Percentiles rank a stretch among this genome's conserved stretches.
phyloP scores from a whole-genome alignment of 2,797 vertebrate species.

The Steatocranus sp. region DNA sequence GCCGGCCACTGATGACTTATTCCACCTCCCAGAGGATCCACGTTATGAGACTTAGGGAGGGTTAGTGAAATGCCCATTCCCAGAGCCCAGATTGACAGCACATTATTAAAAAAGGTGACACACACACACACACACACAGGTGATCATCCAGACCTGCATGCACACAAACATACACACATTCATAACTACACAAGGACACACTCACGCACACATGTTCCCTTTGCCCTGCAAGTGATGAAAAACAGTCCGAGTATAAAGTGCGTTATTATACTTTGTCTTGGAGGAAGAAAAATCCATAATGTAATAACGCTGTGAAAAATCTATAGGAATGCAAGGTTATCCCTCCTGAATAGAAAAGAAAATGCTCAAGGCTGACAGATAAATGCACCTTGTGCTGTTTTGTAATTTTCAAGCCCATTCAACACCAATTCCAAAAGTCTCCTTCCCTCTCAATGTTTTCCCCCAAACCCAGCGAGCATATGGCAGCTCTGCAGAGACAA shows the following conservation, averaged over 20 bases:
- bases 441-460: neutral
- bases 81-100: conserved; percentile 68
- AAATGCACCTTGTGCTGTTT: conserved; percentile 36
- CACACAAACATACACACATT: conserved; percentile 4
- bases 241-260: conserved; percentile 60
- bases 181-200: conserved; percentile 14
- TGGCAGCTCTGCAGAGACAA: conserved; percentile 62
- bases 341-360: conserved; percentile 46
- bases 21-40: conserved; percentile 53
- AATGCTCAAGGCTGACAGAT: conserved; percentile 43
- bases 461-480: conserved; percentile 53
- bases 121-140: conserved; percentile 9
- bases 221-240: conserved; percentile 60
- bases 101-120: conserved; percentile 72
- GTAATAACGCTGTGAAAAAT: conserved; percentile 69
- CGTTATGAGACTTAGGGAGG: conserved; percentile 66
- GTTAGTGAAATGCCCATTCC: conserved; percentile 59
- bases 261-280: conserved; percentile 69
- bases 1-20: conserved; percentile 51
- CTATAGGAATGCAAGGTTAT: conserved; percentile 50
- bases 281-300: conserved; percentile 69
- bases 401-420: conserved; percentile 47
- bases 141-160: conserved; percentile 13
- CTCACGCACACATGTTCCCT: conserved; percentile 13
- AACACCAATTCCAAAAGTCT: conserved; percentile 19